A percentile compares a stretch with the other conserved stretches of the same genome.
Conservation (phyloP, 1,140 invertebrate species). For the Dreissena polymorpha region DNA sequence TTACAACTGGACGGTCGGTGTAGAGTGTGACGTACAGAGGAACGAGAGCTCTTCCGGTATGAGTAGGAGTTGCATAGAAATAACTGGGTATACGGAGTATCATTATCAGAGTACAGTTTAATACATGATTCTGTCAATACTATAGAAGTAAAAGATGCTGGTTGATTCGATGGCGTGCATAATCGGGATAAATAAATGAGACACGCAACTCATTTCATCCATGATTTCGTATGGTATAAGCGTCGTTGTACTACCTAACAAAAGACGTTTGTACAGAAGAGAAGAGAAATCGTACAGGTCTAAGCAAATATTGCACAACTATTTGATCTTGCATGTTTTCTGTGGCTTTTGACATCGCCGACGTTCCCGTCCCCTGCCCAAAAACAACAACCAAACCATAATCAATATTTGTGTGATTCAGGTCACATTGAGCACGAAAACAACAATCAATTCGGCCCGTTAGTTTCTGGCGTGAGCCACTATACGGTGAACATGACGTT, state of each 20-base stretch:
- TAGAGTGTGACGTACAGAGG: conserved; percentile 17
- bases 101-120: too few species aligned
- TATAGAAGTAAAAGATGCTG: neutral
- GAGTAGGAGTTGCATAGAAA: neutral
- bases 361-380: too few species aligned
- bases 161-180: neutral
- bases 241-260: neutral
- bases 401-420: neutral
- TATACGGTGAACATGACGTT: conserved; percentile 4
- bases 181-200: neutral
- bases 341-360: too few species aligned
- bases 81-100: too few species aligned
- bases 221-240: neutral
- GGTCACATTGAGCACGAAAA: conserved; percentile 30
- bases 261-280: too few species aligned
- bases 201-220: neutral
- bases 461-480: conserved; percentile 14
- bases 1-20: conserved; percentile 28
- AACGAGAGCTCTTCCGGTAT: conserved; percentile 7
- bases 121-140: neutral
- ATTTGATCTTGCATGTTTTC: too few species aligned
- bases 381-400: too few species aligned
- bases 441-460: neutral
- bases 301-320: too few species aligned
- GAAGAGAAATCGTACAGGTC: too few species aligned